Evolutionary conservation across 53 echinoderm and acorn worm genomes (phyloP).

Genomic region (Patiria pectinifera): DNA sequence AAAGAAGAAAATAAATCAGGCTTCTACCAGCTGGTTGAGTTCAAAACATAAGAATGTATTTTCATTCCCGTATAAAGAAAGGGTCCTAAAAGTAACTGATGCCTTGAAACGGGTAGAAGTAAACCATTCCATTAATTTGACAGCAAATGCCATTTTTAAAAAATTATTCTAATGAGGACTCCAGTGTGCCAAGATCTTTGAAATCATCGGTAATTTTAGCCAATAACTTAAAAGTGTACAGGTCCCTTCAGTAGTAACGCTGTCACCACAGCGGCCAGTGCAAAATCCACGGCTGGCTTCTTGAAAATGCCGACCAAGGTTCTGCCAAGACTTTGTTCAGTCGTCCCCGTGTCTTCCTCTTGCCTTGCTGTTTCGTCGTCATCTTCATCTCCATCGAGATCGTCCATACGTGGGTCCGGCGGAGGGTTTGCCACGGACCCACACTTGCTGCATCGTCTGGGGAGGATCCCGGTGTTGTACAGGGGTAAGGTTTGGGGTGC

Average conservation of each 20-base stretch:
- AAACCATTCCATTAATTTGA: too few species aligned
- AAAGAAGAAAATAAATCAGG: too few species aligned
- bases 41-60: too few species aligned
- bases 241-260: conserved; percentile 70
- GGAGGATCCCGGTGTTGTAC: conserved; percentile 4
- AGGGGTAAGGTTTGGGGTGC: neutral
- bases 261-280: conserved; percentile 62
- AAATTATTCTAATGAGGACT: neutral
- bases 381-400: conserved; percentile 12
- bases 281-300: conserved; percentile 65
- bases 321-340: neutral
- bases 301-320: conserved; percentile 48
- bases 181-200: neutral
- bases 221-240: conserved; percentile 12
- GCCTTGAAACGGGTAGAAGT: too few species aligned
- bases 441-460: conserved; percentile 17
- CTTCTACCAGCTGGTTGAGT: too few species aligned
- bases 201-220: neutral
- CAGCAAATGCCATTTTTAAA: neutral
- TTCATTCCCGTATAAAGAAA: too few species aligned
- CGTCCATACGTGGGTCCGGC: neutral
- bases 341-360: neutral
- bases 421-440: neutral
- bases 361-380: conserved; percentile 2
- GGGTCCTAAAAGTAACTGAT: too few species aligned